Percentiles rank a stretch among this genome's conserved stretches.
These are phyloP conservation scores for Drosophila macrothrix DNA, from an alignment of 2,888 invertebrate species.

Conservation along the genomic window DNA sequence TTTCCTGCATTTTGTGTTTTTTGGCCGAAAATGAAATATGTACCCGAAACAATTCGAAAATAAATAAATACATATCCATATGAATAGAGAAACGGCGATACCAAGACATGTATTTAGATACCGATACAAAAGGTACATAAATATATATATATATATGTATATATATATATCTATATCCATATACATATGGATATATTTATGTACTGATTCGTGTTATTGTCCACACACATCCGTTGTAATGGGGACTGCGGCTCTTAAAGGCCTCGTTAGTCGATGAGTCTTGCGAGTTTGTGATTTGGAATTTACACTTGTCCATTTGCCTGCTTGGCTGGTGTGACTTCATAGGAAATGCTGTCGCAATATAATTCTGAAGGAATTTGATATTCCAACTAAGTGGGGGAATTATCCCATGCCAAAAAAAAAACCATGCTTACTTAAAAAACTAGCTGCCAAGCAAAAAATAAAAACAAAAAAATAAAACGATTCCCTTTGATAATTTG, in stretches of 20 bases:
- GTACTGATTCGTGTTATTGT: constrained; percentile 44
- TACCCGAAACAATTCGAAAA: constrained; percentile 72
- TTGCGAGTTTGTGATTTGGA: constrained; percentile 58
- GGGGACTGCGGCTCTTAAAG: constrained; percentile 48
- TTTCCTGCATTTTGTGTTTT: constrained; percentile 79
- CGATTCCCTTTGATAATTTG: neutral
- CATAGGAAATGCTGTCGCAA: constrained; percentile 41
- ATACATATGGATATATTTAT: constrained; percentile 1
- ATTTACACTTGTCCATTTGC: constrained; percentile 57
- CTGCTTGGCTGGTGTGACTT: constrained; percentile 47
- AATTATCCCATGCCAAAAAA: constrained; percentile 4
- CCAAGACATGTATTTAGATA: constrained; percentile 26
- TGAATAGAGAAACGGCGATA: constrained; percentile 30
- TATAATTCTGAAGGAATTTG: constrained; percentile 41
- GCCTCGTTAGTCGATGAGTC: constrained; percentile 70
- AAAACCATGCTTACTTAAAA: neutral
- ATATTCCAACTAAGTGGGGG: constrained; percentile 54
- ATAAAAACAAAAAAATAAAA: neutral
- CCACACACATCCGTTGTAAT: constrained; percentile 46
- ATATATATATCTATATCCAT: constrained; percentile 3
- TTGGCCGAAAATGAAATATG: constrained; percentile 75
- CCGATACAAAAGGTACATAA: constrained; percentile 14
- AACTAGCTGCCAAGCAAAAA: neutral
- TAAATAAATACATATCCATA: constrained; percentile 60
- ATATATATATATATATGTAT: constrained; percentile 11